Evolutionary conservation across 1,140 invertebrate species (phyloP), one percentile per base, ranked within the genome.

Genomic region (Lordiphosa mommai): DNA sequence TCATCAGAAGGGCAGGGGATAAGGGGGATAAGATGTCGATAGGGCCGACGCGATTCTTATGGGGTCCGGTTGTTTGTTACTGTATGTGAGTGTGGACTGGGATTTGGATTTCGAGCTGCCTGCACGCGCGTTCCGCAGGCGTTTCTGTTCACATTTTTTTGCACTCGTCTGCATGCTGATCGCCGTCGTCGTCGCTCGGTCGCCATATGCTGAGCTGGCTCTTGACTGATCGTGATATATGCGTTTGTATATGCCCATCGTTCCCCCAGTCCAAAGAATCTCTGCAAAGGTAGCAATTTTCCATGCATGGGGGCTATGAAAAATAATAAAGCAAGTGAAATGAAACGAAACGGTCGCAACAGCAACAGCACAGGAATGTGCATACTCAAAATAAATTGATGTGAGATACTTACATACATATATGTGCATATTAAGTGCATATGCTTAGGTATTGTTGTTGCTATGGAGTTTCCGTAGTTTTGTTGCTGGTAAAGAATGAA

Each of bases 211-310:
- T 84, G 72, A 82, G 63, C 71, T 82, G 67, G 63, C 77, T 84
- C 58, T 68, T 61, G 73, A 55, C 57, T 63, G 79, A 85, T 85
- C 79, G 79, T 79, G 61, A 85, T 85, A 76, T 85, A 76, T 73
- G 59, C 61, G 47, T 59, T 58, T 64, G 43, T 59, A 14, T 67
- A 41, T 29, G 10, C 36, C 37, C 34, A 47, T 60, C 23, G 14
- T 60, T 29, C 32, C 46, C 46, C 4, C 29, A 30, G 29, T 7
- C 29, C 36, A 14, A 57, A 44, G 53, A 65, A 51, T 53, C 72
- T 72, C 61, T 80, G 73, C 80, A 74, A 85, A 85, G 80, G 79
- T 85, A 86, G 80, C 80, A 85, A 85, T 85, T 85, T 85, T 85
- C 79, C 60, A 71, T 86, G 59, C 71, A 79, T 85, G 70, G 72